Base-by-base conservation (phyloP, 2,113 vertebrate genomes). In the Syngnathus scovelli region DNA sequence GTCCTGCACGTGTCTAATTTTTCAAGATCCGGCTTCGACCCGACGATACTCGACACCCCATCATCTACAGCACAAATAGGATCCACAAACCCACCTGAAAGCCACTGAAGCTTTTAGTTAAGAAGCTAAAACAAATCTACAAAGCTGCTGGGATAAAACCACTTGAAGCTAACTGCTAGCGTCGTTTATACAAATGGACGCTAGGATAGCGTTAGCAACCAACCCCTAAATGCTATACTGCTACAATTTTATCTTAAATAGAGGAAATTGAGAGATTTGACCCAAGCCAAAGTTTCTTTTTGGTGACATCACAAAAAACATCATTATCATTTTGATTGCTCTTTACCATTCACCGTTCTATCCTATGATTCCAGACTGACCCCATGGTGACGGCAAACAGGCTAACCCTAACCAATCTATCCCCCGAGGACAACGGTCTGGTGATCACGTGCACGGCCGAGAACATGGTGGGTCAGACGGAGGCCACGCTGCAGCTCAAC, bases 381-480 rank as follows among this genome's bases (percentile, higher is more conserved):
- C 86, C 83, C 44, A 85, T 79, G 70, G 91, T 90, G 41, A 92
- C 83, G 18, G 83, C 92, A 79, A 93, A 90, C 76, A 92, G 82
- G 19, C 88, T 99, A 81, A 93, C 88, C 68, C 87, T 99, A 84
- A 93, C 87, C 69, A 93, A 93, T 58, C 92, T 98, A 80, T 98
- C 95, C 52, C 92, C 93, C 15, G 86, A 91, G 64, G 96, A 98
- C 88, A 97, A 95, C 3, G 94, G 94, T 64, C 90, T 90, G 72
- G 89, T 90, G 78, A 93, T 98, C 78, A 86, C 92, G 44, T 99
- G 97, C 73, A 89, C 92, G 69, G 96, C 94, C 18, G 96, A 98
- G 91, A 99, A 98, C 88, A 92, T 92, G 80, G 96, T 96, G 49
- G 96, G 96, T 84, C 94, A 94, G 86, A 93, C 87, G 9, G 93